Percentiles rank a stretch among this genome's conserved stretches.
These are phyloP conservation scores for Scolopax bukidnonensis DNA, from an alignment of 2,797 vertebrate genomes.

Conservation along the genomic window DNA sequence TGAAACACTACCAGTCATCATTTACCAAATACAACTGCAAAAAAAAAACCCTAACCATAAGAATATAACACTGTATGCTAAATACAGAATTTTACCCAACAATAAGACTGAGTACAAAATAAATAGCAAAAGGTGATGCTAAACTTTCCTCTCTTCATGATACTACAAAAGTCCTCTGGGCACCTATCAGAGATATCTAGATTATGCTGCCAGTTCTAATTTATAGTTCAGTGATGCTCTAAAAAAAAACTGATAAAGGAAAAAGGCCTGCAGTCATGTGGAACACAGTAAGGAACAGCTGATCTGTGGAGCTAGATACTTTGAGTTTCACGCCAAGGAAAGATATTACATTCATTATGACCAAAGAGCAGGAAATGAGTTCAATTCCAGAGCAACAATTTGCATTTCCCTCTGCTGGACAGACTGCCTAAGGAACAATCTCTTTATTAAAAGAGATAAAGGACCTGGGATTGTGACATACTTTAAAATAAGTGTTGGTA, in stretches of 20 bases:
- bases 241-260: not conserved
- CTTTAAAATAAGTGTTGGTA: not conserved
- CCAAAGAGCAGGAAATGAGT: constrained; percentile 46
- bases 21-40: not conserved
- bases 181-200: not conserved
- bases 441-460: not conserved
- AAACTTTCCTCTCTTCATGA: not conserved
- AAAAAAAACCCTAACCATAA: not conserved
- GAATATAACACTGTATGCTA: not conserved
- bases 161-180: not conserved
- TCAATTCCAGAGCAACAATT: constrained; percentile 38
- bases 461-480: not conserved
- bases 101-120: not conserved
- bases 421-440: not conserved
- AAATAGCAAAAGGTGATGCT: not conserved
- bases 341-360: not conserved
- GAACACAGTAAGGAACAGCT: not conserved
- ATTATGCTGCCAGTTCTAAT: not conserved
- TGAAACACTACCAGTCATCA: not conserved
- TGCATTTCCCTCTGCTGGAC: constrained; percentile 35
- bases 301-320: not conserved
- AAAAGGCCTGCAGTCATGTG: not conserved
- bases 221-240: not conserved
- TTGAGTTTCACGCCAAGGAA: not conserved
- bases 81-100: not conserved